Evolutionary conservation across 2,113 vertebrate genomes (phyloP).

Genomic region (Oryctolagus cuniculus): mOryCun1.1 NC_091432.1:210030501-210031000

Average conservation of each 20-base stretch:
- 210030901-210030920: neutral
- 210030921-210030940: neutral
- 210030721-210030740: conserved; percentile 29
- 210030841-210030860: neutral
- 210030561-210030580: too few relatives aligned
- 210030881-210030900: neutral
- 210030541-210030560: too few relatives aligned
- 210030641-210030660: too few relatives aligned
- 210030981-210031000: neutral
- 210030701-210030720: neutral
- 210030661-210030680: too few relatives aligned
- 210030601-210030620: too few relatives aligned
- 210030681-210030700: too few relatives aligned
- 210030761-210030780: neutral
- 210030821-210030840: neutral
- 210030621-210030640: too few relatives aligned
- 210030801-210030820: neutral
- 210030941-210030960: neutral
- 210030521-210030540: too few relatives aligned
- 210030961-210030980: neutral
- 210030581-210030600: too few relatives aligned
- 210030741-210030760: neutral
- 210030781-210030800: neutral
- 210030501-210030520: too few relatives aligned
- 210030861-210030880: neutral